Conservation (phyloP, 2,888 invertebrate species). For the Lobophora halterata region DNA sequence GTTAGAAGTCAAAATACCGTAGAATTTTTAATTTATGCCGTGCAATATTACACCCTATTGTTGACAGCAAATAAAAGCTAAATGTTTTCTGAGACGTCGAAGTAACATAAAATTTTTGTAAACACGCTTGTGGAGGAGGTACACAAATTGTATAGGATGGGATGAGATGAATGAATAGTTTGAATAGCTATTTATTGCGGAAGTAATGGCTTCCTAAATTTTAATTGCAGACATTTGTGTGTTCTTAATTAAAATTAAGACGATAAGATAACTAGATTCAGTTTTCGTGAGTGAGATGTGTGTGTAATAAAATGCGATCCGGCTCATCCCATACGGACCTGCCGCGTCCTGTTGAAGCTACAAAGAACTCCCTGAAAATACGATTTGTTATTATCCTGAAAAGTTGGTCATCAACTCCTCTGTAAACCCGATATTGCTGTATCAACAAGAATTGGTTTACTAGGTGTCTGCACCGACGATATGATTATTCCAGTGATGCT, state of each 20-base stretch:
- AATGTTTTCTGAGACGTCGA: conserved; percentile 50
- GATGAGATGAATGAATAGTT: conserved; percentile 51
- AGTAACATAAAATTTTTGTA: conserved; percentile 76
- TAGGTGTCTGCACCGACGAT: conserved; percentile 22
- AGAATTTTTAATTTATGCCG: conserved; percentile 30
- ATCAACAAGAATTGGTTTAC: conserved; percentile 19
- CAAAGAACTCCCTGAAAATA: conserved; percentile 61
- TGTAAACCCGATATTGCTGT: conserved; percentile 8
- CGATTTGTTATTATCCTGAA: conserved; percentile 35
- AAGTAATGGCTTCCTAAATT: conserved; percentile 81
- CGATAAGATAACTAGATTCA: conserved; percentile 15
- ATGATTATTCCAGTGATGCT: conserved; percentile 31
- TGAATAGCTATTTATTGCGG: conserved; percentile 79
- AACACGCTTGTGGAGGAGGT: conserved; percentile 81
- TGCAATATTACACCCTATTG: conserved; percentile 59
- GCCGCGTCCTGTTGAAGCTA: conserved; percentile 64
- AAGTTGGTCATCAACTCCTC: conserved; percentile 22
- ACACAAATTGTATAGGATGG: conserved; percentile 71
- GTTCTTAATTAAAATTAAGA: conserved; percentile 27
- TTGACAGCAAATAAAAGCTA: conserved; percentile 29
- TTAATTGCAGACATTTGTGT: conserved; percentile 68
- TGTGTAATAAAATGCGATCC: conserved; percentile 58
- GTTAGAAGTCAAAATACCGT: conserved; percentile 32
- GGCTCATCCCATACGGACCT: conserved; percentile 53
- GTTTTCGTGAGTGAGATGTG: conserved; percentile 38